phyloP scores from a whole-genome alignment of 2,888 invertebrate species.

The Malthinus flaveolus region DNA sequence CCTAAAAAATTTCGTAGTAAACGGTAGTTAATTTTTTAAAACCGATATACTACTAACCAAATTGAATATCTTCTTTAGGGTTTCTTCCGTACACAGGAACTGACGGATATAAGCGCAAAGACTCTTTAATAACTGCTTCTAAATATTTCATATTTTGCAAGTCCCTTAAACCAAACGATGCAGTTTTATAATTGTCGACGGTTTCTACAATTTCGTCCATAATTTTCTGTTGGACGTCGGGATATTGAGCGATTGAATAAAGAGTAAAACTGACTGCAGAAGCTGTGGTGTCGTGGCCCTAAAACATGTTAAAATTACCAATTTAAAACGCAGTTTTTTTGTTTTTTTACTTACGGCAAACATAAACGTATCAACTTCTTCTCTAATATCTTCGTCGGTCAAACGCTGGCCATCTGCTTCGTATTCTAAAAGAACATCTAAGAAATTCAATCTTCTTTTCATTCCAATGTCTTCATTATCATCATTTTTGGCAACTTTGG shows the following conservation, averaged over 20 bases:
- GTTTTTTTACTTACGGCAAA: slow-evolving; percentile 3
- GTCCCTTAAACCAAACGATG: slow-evolving; percentile 45
- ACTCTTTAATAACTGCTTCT: slow-evolving; percentile 59
- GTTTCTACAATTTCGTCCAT: slow-evolving; percentile 49
- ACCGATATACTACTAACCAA: slow-evolving; percentile 40
- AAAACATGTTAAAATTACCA: neutral
- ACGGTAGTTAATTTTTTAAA: slow-evolving; percentile 60
- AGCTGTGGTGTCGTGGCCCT: slow-evolving; percentile 58
- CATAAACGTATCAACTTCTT: slow-evolving; percentile 10
- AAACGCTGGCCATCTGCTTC: slow-evolving; percentile 36
- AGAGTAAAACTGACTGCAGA: slow-evolving; percentile 55
- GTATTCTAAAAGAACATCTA: slow-evolving; percentile 42
- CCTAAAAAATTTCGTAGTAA: slow-evolving; percentile 61
- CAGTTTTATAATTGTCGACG: slow-evolving; percentile 41
- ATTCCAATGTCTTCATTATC: slow-evolving; percentile 51
- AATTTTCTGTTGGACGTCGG: slow-evolving; percentile 52
- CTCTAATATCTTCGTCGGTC: neutral
- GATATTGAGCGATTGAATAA: slow-evolving; percentile 53
- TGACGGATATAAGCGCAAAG: slow-evolving; percentile 59
- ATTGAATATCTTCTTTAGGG: slow-evolving; percentile 49
- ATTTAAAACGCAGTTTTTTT: neutral
- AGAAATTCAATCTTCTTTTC: slow-evolving; percentile 1
- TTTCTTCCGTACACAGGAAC: slow-evolving; percentile 57
- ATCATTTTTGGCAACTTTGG: neutral
- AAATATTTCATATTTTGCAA: slow-evolving; percentile 60